Conservation (phyloP, 2,888 invertebrate genomes). For the Stenoptilia bipunctidactyla region DNA sequence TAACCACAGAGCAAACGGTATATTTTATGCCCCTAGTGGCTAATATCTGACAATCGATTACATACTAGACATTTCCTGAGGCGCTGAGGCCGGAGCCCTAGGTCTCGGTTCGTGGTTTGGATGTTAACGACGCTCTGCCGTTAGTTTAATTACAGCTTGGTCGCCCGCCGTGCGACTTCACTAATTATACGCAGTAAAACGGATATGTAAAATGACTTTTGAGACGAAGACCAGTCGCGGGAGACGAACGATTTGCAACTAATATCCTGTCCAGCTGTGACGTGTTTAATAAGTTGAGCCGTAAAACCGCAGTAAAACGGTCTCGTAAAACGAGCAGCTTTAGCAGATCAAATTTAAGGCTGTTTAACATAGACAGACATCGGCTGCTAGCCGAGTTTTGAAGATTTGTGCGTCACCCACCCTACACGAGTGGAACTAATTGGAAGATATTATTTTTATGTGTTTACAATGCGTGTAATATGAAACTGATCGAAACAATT, state of each 20-base stretch:
- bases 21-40: conserved; percentile 22
- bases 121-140: conserved; percentile 50
- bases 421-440: too few relatives aligned
- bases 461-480: too few relatives aligned
- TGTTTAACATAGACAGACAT: too few relatives aligned
- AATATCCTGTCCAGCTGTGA: conserved; percentile 51
- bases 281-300: conserved; percentile 36
- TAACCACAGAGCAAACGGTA: conserved; percentile 21
- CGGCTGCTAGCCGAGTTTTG: too few relatives aligned
- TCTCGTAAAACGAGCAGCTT: conserved; percentile 25
- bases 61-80: conserved; percentile 19
- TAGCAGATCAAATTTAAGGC: not conserved
- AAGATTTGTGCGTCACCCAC: too few relatives aligned
- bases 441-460: too few relatives aligned
- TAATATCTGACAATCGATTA: conserved; percentile 31
- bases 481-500: too few relatives aligned
- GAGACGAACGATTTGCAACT: conserved; percentile 42
- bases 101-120: conserved; percentile 23
- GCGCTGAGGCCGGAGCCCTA: conserved; percentile 32
- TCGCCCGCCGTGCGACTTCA: conserved; percentile 42
- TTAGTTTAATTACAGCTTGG: conserved; percentile 62
- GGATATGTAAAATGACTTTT: conserved; percentile 52
- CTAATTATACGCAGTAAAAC: conserved; percentile 57
- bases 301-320: conserved; percentile 42
- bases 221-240: conserved; percentile 44